These are phyloP conservation scores for Meteorus sp. DNA, from an alignment of 1,140 invertebrate genomes.

Conservation along the genomic window DNA sequence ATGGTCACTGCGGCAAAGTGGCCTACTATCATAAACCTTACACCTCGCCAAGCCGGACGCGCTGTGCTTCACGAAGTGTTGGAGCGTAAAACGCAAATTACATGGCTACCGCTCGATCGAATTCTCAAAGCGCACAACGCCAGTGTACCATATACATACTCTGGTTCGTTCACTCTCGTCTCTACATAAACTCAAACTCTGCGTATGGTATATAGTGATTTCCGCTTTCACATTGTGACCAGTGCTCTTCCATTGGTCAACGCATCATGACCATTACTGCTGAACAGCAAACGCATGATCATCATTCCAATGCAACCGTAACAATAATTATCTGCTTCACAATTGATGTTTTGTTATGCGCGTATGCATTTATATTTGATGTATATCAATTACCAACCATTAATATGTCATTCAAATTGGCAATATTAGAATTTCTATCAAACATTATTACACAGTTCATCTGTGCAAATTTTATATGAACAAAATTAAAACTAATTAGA, in stretches of 20 bases:
- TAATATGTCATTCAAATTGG: no score
- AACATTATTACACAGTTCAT: no score
- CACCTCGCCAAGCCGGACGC: slow-evolving; percentile 17
- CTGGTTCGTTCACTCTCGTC: slow-evolving; percentile 8
- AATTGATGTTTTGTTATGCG: neutral
- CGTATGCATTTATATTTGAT: no score
- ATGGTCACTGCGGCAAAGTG: slow-evolving; percentile 8
- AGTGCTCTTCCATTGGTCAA: slow-evolving; percentile 1
- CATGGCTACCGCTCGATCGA: slow-evolving; percentile 27
- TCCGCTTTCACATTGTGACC: slow-evolving; percentile 1
- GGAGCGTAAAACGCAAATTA: slow-evolving; percentile 30
- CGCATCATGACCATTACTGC: slow-evolving; percentile 20
- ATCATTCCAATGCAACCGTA: neutral
- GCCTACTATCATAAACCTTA: slow-evolving; percentile 19
- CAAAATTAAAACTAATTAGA: neutral
- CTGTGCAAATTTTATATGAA: no score
- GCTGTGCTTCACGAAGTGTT: slow-evolving; percentile 6
- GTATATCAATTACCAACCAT: no score
- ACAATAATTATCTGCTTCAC: neutral
- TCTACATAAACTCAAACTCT: neutral
- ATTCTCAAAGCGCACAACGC: slow-evolving; percentile 24
- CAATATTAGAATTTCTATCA: no score
- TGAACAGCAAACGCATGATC: slow-evolving; percentile 20
- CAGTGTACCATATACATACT: neutral
- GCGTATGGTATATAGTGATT: neutral